Evolutionary conservation across 2,888 invertebrate species (phyloP), one percentile per base, ranked within the genome.

Genomic region (Drosophila melanocephala): DNA sequence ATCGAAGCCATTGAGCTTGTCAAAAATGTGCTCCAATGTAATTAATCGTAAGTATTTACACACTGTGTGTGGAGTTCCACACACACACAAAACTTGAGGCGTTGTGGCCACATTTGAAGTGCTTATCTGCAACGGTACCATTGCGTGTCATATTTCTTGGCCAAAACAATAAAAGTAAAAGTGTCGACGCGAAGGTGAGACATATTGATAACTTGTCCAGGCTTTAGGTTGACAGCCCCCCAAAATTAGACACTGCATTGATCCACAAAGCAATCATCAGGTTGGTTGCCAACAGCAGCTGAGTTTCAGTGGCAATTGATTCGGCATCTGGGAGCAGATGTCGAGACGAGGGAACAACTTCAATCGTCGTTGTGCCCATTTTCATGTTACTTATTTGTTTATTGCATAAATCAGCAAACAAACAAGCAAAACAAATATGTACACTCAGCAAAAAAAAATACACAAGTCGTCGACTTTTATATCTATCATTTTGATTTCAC

Each of bases 41-140:
- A 87, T 87, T 89, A 85, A 87, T 87, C 89, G 85, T 81, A 77
- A 89, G 89, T 87, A 87, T 79, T 87, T 89, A 87, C 87, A 81
- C 77, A 73, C 75, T 73, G 62, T 67, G 28, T 52, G 28, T n/a
- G 19, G 12, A 30, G 19, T 32, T 33, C 9, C 26, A 47, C 44
- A 51, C 58, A 16, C 53, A 52, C 28, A n/a, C 4, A 26, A 16
- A 26, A 57, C 39, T 57, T 39, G n/a, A 39, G 39, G 57, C 30
- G 57, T 63, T 72, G 39, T 65, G 51, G 65, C 56, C 62, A 22
- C 53, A 56, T 53, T 53, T 69, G 9, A 42, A 60, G 72, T 75
- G 70, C 35, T 30, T 33, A 57, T 72, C 57, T 47, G 62, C 26
- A 30, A 14, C 58, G 52, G 51, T 39, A 28, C 12, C 10, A 28